Conservation (phyloP, 2,113 vertebrate genomes). For the Epinephelus moara region DNA sequence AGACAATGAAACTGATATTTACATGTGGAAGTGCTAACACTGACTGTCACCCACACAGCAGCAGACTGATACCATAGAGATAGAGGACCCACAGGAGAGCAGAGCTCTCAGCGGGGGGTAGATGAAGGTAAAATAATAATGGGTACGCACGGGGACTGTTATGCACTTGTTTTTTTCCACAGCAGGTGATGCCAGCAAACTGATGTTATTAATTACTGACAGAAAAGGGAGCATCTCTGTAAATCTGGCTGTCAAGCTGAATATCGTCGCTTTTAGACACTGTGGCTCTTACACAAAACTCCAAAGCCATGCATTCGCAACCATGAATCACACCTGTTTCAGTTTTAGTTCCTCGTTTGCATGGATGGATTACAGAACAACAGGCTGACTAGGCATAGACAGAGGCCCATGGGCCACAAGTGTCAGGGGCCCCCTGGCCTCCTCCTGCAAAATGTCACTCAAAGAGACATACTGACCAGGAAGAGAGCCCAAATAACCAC, state of each 20-base stretch:
- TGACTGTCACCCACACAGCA: constrained; percentile 43
- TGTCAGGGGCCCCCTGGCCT: too few relatives aligned
- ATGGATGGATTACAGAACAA: too few relatives aligned
- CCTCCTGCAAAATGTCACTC: too few relatives aligned
- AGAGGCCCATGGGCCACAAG: too few relatives aligned
- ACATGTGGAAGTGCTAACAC: constrained; percentile 8
- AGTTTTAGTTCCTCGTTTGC: too few relatives aligned
- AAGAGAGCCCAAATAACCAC: too few relatives aligned
- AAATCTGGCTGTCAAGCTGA: neutral
- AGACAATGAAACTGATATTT: neutral
- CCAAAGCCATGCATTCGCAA: neutral
- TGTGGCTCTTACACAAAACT: neutral
- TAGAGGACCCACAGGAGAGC: constrained; percentile 55
- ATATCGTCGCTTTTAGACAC: neutral
- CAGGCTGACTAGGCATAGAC: too few relatives aligned
- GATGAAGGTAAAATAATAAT: constrained; percentile 64
- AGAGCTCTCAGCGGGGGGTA: constrained; percentile 56
- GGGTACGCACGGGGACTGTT: constrained; percentile 67
- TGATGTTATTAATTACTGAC: constrained; percentile 48
- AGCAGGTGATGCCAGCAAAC: constrained; percentile 58
- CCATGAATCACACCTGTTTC: neutral
- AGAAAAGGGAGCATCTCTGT: neutral
- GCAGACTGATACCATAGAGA: constrained; percentile 57
- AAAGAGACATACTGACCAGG: too few relatives aligned
- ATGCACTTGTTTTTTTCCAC: constrained; percentile 67